Percentiles rank a stretch among this genome's conserved stretches.
These are phyloP conservation scores for Chionomys nivalis DNA, from an alignment of 2,113 vertebrate genomes.

Conservation along the genomic window DNA sequence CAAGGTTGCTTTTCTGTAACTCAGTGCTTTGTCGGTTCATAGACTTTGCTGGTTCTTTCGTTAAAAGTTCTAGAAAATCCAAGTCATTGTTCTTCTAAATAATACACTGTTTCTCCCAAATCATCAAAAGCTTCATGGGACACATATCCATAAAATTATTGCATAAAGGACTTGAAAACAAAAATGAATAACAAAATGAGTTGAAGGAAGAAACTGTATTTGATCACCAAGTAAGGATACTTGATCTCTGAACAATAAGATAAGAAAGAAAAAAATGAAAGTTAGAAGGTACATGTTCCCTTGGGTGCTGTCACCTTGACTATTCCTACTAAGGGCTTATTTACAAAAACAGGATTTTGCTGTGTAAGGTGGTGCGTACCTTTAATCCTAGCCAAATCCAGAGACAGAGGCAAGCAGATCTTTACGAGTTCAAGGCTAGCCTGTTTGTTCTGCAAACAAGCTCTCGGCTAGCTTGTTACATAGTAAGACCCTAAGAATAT, in stretches of 20 bases:
- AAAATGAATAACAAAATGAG: constrained; percentile 33
- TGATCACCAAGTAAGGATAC: not conserved
- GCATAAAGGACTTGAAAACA: not conserved
- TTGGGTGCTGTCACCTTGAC: not conserved
- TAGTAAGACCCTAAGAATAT: not conserved
- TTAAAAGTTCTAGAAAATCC: constrained; percentile 45
- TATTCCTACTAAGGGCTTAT: not conserved
- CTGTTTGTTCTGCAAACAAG: not conserved
- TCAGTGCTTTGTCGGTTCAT: not conserved
- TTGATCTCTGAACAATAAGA: constrained; percentile 28
- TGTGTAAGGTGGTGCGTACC: not conserved
- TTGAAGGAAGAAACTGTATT: constrained; percentile 6
- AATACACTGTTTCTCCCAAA: not conserved
- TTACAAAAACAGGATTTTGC: not conserved
- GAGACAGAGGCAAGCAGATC: not conserved
- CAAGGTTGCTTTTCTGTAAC: not conserved
- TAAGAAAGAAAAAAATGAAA: not conserved
- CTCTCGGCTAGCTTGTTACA: not conserved
- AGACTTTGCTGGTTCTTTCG: not conserved
- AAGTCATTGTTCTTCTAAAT: not conserved
- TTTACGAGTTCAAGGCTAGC: not conserved
- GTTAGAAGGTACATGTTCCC: not conserved
- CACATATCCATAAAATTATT: constrained; percentile 1
- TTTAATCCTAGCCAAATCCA: not conserved
- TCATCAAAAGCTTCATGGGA: not conserved